Evolutionary conservation across 2,797 vertebrate species (phyloP).

Genomic region (Sylvia borin): DNA sequence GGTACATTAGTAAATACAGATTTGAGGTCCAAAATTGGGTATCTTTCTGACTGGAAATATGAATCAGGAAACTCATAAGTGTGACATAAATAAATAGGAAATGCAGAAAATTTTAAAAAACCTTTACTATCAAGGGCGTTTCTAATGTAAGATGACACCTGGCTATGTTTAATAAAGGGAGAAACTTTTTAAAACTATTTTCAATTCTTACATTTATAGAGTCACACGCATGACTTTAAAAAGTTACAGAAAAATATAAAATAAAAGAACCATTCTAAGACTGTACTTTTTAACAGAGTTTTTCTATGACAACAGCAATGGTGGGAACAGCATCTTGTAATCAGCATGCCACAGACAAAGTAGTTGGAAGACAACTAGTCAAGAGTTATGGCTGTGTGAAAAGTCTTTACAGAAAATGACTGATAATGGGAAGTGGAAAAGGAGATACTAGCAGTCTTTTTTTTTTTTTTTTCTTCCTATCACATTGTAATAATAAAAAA

Average conservation of each 20-base stretch:
- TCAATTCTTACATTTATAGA: not conserved
- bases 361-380: not conserved
- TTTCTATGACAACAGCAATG: not conserved
- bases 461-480: not conserved
- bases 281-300: not conserved
- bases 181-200: not conserved
- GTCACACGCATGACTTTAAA: not conserved
- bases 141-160: not conserved
- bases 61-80: not conserved
- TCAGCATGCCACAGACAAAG: not conserved
- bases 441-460: not conserved
- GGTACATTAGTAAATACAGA: not conserved
- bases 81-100: not conserved
- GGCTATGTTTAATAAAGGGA: not conserved
- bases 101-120: not conserved
- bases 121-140: not conserved
- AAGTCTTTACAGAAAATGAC: not conserved
- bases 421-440: not conserved
- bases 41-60: not conserved
- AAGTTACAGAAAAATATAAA: not conserved
- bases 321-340: not conserved
- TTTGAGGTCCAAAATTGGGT: not conserved
- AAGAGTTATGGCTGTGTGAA: not conserved
- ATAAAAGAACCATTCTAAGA: not conserved
- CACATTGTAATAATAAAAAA: not conserved